phyloP scores from a whole-genome alignment of 2,888 invertebrate genomes.

The Athrips mouffetella region DNA sequence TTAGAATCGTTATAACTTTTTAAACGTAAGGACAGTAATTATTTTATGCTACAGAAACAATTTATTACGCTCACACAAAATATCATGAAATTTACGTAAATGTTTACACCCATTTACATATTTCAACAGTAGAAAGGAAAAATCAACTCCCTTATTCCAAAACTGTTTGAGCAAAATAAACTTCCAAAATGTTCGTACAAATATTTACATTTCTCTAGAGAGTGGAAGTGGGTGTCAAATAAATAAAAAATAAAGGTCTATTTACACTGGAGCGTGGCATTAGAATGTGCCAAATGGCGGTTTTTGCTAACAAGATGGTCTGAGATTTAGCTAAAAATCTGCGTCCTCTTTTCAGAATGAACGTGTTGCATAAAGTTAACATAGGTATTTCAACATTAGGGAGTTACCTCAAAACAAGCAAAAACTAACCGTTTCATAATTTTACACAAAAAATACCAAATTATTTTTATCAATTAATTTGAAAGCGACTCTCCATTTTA shows the following conservation, averaged over 20 bases:
- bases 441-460: too few species aligned
- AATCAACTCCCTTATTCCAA: conserved; percentile 14
- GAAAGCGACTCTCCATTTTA: too few species aligned
- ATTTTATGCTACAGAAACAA: background rate
- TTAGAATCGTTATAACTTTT: background rate
- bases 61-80: background rate
- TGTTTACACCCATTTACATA: background rate
- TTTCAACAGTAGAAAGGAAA: background rate
- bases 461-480: too few species aligned
- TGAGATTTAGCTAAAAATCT: conserved; percentile 5
- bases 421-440: too few species aligned
- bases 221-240: conserved; percentile 6
- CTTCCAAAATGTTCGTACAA: conserved; percentile 8
- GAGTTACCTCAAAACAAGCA: too few species aligned
- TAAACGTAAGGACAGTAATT: background rate
- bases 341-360: too few species aligned
- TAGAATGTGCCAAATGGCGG: conserved; percentile 6
- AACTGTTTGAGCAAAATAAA: conserved; percentile 13
- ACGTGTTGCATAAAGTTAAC: too few species aligned
- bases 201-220: conserved; percentile 8
- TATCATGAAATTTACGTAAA: too few species aligned
- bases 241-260: conserved; percentile 15
- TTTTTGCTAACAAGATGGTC: conserved; percentile 6
- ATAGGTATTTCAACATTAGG: too few species aligned
- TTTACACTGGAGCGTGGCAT: conserved; percentile 13